A percentile compares a stretch with the other conserved stretches of the same genome.
These are phyloP conservation scores for Stichopus horrens DNA, from an alignment of 53 echinoderm and acorn worm species.

Conservation along the genomic window DNA sequence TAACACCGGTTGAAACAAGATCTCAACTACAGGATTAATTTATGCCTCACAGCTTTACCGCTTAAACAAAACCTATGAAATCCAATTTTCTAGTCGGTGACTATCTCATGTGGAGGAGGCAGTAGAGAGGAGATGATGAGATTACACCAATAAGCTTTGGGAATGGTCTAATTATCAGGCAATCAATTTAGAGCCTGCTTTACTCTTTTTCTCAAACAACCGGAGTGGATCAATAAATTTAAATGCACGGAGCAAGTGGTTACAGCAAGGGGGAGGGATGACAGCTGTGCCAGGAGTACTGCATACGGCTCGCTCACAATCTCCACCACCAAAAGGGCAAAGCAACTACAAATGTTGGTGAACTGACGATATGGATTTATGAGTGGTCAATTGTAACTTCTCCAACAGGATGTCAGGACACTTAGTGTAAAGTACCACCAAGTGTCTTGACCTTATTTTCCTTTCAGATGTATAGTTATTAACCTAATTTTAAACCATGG, in stretches of 20 bases:
- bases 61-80: slow-evolving; percentile 3
- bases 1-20: slow-evolving; percentile 1
- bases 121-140: slow-evolving; percentile 17
- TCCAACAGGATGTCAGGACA: background rate
- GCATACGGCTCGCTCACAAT: background rate
- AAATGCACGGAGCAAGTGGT: slow-evolving; percentile 34
- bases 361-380: background rate
- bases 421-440: background rate
- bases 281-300: background rate
- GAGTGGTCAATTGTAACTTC: background rate
- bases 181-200: slow-evolving; percentile 31
- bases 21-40: slow-evolving; percentile 16
- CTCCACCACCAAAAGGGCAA: background rate
- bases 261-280: background rate
- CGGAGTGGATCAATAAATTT: slow-evolving; percentile 34
- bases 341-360: background rate
- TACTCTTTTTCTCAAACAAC: slow-evolving; percentile 30
- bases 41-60: slow-evolving; percentile 36
- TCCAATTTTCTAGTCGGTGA: slow-evolving; percentile 23
- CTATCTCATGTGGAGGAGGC: background rate
- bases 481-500: too few relatives aligned
- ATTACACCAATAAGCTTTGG: slow-evolving; percentile 31
- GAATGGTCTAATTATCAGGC: slow-evolving; percentile 44
- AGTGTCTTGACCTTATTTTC: background rate
- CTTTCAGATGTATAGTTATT: background rate